phyloP scores from a whole-genome alignment of 2,888 invertebrate genomes.

The Ariolimax columbianus region DNA sequence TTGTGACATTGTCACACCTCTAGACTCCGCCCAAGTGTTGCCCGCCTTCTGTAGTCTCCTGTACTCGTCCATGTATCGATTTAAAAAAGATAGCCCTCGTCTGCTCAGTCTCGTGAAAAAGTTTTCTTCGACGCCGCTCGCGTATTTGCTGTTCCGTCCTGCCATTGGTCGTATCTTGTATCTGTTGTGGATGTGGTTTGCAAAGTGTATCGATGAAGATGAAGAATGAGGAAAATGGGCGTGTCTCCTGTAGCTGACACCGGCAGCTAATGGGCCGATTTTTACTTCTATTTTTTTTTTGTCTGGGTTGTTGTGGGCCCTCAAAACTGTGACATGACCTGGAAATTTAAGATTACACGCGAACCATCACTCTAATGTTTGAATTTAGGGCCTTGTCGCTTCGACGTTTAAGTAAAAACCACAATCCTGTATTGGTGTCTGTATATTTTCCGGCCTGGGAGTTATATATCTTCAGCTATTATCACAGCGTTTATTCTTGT shows the following conservation, averaged over 20 bases:
- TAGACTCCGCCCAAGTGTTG: conserved; percentile 16
- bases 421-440: too few species aligned
- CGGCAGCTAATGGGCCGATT: conserved; percentile 24
- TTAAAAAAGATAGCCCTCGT: conserved; percentile 16
- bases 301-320: background rate
- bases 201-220: conserved; percentile 23
- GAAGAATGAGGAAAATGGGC: conserved; percentile 24
- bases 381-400: background rate
- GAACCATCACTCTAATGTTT: background rate
- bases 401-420: background rate
- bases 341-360: background rate
- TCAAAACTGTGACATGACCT: background rate
- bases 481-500: too few species aligned
- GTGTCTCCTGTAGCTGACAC: conserved; percentile 27
- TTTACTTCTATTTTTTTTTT: background rate
- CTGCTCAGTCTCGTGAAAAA: background rate
- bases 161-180: conserved; percentile 36
- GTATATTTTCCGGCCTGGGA: too few species aligned
- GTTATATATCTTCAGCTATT: too few species aligned
- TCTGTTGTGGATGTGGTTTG: background rate
- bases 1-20: conserved; percentile 39
- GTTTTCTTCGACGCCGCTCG: conserved; percentile 18
- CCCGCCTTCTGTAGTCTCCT: background rate
- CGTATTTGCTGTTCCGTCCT: conserved; percentile 24
- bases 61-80: conserved; percentile 39